Conservation (phyloP, 1,140 invertebrate genomes). For the Andrena cerasifolii region DNA sequence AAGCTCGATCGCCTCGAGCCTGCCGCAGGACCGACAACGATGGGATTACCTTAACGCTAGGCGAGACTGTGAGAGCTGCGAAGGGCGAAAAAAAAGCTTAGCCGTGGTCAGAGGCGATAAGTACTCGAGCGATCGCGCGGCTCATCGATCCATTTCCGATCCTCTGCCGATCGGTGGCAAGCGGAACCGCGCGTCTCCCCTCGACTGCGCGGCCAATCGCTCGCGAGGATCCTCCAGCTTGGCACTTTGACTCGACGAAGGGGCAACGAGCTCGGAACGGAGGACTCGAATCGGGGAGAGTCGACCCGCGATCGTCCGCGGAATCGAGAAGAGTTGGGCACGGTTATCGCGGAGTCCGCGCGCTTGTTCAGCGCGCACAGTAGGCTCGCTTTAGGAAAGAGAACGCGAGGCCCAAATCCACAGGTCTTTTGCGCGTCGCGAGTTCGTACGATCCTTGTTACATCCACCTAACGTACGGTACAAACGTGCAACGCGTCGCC, state of each 20-base stretch:
- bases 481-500: constrained; percentile 65
- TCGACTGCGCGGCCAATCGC: not conserved
- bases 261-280: not conserved
- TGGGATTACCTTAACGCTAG: not conserved
- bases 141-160: no score
- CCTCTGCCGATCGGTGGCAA: no score
- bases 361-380: no score
- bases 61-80: constrained; percentile 23
- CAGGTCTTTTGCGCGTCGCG: not conserved
- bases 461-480: constrained; percentile 33
- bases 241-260: constrained; percentile 3
- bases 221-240: not conserved
- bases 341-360: no score
- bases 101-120: constrained; percentile 28
- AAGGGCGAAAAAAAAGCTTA: constrained; percentile 5
- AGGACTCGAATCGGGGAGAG: not conserved
- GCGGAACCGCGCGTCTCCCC: no score
- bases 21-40: not conserved
- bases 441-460: constrained; percentile 25
- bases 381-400: no score
- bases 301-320: not conserved
- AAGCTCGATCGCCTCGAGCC: not conserved
- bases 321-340: not conserved
- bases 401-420: no score
- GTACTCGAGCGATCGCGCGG: constrained; percentile 32